These are phyloP conservation scores for Chloroceryle aenea DNA, from an alignment of 2,113 vertebrate genomes.

Conservation along the genomic window DNA sequence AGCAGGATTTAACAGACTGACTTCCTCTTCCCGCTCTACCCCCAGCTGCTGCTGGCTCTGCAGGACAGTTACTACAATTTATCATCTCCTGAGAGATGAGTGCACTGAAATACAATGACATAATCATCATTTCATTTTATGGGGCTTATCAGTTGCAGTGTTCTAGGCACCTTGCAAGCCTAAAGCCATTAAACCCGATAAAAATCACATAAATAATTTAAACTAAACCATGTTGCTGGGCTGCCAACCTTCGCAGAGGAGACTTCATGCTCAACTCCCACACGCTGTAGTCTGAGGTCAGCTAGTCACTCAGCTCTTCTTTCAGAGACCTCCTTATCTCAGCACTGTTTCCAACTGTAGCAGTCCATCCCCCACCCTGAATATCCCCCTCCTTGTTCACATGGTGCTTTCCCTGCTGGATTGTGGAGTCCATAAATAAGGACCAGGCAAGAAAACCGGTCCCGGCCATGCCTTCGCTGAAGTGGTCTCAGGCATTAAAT, in stretches of 20 bases:
- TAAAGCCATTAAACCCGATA: conserved; percentile 42
- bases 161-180: conserved; percentile 38
- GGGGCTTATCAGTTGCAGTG: conserved; percentile 13
- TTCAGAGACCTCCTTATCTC: neutral
- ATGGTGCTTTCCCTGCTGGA: neutral
- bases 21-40: neutral
- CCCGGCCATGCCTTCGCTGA: neutral
- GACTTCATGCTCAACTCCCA: neutral
- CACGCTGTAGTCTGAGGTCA: neutral
- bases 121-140: conserved; percentile 49
- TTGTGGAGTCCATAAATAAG: neutral
- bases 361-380: neutral
- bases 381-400: neutral
- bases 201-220: conserved; percentile 58
- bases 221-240: conserved; percentile 13
- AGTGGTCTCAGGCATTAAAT: conserved; percentile 11
- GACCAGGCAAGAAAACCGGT: neutral
- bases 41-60: conserved; percentile 42
- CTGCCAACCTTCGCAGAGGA: conserved; percentile 37
- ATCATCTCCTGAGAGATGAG: conserved; percentile 44
- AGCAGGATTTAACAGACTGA: neutral
- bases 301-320: neutral
- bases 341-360: neutral
- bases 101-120: conserved; percentile 47
- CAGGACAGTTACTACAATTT: conserved; percentile 20